These are phyloP conservation scores for Protonibea diacanthus DNA, from an alignment of 2,797 vertebrate species.

Conservation along the genomic window DNA sequence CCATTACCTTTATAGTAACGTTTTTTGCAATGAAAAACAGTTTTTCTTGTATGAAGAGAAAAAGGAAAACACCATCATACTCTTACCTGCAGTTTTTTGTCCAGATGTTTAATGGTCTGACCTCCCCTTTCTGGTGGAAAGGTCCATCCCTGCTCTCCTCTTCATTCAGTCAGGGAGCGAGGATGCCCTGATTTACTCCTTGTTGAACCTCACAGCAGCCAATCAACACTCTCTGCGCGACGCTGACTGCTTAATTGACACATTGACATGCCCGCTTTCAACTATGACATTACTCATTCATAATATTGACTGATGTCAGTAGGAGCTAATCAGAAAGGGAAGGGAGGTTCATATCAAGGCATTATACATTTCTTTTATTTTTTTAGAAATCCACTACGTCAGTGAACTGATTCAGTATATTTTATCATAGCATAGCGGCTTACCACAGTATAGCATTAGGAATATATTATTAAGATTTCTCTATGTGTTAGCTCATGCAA, in stretches of 20 bases:
- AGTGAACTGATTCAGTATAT: constrained; percentile 67
- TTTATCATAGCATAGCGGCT: constrained; percentile 75
- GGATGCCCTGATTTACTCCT: constrained; percentile 62
- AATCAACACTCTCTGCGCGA: constrained; percentile 49
- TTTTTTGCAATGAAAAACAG: constrained; percentile 73
- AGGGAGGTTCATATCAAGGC: constrained; percentile 50
- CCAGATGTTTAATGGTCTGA: constrained; percentile 60
- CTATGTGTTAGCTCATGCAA: constrained; percentile 71
- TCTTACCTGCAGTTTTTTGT: constrained; percentile 61
- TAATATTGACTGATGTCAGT: constrained; percentile 50
- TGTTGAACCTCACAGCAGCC: constrained; percentile 62
- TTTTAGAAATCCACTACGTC: constrained; percentile 55
- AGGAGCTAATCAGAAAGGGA: constrained; percentile 61
- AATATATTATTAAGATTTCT: constrained; percentile 75
- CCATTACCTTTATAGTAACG: constrained; percentile 79
- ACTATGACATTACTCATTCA: constrained; percentile 49
- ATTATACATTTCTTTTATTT: constrained; percentile 47
- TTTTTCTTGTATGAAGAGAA: constrained; percentile 73
- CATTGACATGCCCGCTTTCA: constrained; percentile 51
- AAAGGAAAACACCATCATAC: constrained; percentile 51
- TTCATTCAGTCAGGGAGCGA: constrained; percentile 59
- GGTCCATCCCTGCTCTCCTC: constrained; percentile 54
- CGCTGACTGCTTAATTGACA: constrained; percentile 59
- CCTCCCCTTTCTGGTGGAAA: constrained; percentile 65
- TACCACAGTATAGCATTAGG: constrained; percentile 74